Evolutionary conservation across 1,140 invertebrate genomes (phyloP), one percentile per base, ranked within the genome.

Genomic region (Anadara kagoshimensis): DNA sequence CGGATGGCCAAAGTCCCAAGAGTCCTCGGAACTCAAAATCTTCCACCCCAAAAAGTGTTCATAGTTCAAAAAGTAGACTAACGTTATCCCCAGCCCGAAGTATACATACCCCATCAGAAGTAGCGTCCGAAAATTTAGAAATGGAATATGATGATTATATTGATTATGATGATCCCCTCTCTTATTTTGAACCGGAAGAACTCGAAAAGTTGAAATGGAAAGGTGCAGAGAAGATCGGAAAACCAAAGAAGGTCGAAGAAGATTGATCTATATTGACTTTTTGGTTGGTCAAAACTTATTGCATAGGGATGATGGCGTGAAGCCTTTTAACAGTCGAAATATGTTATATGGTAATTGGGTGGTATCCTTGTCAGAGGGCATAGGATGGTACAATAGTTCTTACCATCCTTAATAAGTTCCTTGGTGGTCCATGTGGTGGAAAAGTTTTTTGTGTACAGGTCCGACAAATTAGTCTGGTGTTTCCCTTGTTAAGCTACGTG

Each of bases 61-160:
- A 75, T 64, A 75, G 80, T 70, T 72, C 75, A 8, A 70, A 56
- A n/a, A 83, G 83, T 69, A 78, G 62, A 26, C 78, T 78, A 45
- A 85, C 81, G 1, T 54, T 85, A 44, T 85, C 85, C 0, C 85
- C 85, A 11, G 69, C 83, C 16, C 77, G 83, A 11, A 85, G 85
- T 74, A 78, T 80, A 36, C 70, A 76, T 12, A 83, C 83, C 0
- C 83, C 85, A 0, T 85, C 83, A 36, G 81, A 83, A 12, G 69
- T 77, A 5, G 67, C 76, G n/a, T 72, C 73, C 24, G 79, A 76
- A 10, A 78, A 75, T n/a, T 63, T 83, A 14, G 85, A 87, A 72
- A 76, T 87, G 63, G 85, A 87, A 69, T 87, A 87, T 73, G 85
- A 87, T 64, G 85, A 87, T 54, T 87, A 84, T 72, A 79, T 87